Evolutionary conservation across 2,888 invertebrate species (phyloP).

Genomic region (Abrostola tripartita): DNA sequence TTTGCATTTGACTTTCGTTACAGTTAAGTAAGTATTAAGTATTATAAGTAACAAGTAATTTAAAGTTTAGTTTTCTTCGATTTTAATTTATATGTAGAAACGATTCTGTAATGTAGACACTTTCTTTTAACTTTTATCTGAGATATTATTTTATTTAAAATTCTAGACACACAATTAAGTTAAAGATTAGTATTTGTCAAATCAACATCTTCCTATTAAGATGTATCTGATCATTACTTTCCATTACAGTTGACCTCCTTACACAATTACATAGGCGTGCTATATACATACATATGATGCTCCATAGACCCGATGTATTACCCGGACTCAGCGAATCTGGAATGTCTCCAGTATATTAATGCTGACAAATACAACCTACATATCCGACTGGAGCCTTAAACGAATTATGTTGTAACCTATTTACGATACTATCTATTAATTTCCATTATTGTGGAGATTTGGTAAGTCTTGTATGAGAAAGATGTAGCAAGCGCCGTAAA

Average conservation of each 20-base stretch:
- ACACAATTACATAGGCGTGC: constrained; percentile 13
- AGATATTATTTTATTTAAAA: no score
- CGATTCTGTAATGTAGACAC: no score
- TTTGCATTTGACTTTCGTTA: no score
- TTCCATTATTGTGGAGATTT: not conserved
- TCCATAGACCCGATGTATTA: constrained; percentile 44
- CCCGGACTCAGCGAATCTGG: constrained; percentile 50
- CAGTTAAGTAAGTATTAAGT: no score
- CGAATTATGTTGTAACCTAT: constrained; percentile 36
- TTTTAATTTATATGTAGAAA: no score
- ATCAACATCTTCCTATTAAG: no score
- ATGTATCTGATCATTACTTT: no score
- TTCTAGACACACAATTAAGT: no score
- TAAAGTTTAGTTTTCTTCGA: no score
- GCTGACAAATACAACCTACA: constrained; percentile 28
- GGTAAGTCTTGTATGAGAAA: not conserved
- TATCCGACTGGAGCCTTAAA: constrained; percentile 7
- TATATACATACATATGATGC: constrained; percentile 13
- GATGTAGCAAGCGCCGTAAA: not conserved
- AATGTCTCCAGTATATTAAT: constrained; percentile 53
- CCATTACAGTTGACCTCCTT: not conserved
- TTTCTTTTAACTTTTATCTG: no score
- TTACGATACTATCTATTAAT: constrained; percentile 8
- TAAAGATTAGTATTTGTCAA: no score
- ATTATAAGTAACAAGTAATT: no score